Evolutionary conservation across 92 coral and sea anemone species (phyloP), one percentile per base, ranked within the genome.

Genomic region (Metridium senile): DNA sequence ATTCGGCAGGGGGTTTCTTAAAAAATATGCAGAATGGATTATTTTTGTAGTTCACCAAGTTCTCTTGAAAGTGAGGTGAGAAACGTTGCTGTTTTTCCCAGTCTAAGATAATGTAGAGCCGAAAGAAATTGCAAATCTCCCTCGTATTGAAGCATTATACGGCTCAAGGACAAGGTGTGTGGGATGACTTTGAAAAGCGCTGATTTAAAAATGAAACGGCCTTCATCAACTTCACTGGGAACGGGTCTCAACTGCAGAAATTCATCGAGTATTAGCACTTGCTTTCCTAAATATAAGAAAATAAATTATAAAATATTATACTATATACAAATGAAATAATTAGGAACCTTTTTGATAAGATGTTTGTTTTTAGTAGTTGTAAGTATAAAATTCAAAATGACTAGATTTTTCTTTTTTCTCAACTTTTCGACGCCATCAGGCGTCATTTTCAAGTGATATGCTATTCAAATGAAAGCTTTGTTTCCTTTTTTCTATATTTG

Each of bases 231-330:
- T 1, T 47, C 52, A 45, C 65, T 64, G 2, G 89, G 29, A 26
- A 84, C 75, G 8, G 89, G 89, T 9, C 66, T 71, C 4, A 78
- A 59, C 70, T 84, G 89, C 1, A 84, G 30, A 34, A 84, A 85
- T 30, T 85, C 81, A 18, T 84, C 84, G 59, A 84, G 84, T 11
- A 71, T 25, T 31, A 77, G 63, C 7, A 77, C 51, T 66, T 77
- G 84, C 34, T 76, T 76, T 43, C 79, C 62, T 16, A n/a, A n/a
- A n/a, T n/a, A n/a, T n/a, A n/a, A n/a, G n/a, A n/a, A n/a, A n/a
- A n/a, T n/a, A n/a, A n/a, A n/a, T n/a, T n/a, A n/a, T n/a, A n/a
- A n/a, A n/a, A n/a, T n/a, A n/a, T n/a, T n/a, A n/a, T n/a, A n/a
- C n/a, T n/a, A n/a, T n/a, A n/a, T n/a, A n/a, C n/a, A n/a, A n/a